Evolutionary conservation across 1,140 invertebrate genomes (phyloP).

Genomic region (Melipona quadrifasciata): DNA sequence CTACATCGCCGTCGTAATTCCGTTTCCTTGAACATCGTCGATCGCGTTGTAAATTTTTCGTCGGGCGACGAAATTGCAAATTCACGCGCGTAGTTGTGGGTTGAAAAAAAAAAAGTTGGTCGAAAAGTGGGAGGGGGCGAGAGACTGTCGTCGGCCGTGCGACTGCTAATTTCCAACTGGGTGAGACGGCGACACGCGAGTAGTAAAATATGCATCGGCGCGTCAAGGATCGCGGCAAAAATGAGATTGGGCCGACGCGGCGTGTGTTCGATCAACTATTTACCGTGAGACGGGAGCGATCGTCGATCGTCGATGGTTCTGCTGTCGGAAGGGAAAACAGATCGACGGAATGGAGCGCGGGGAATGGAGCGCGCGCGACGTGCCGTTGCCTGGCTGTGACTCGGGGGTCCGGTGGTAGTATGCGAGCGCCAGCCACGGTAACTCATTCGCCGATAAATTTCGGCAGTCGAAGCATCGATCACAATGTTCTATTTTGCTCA

Average conservation of each 20-base stretch:
- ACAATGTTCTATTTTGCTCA: slow-evolving; percentile 81
- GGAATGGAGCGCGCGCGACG: slow-evolving; percentile 32
- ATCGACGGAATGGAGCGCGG: slow-evolving; percentile 53
- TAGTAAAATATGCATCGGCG: not conserved
- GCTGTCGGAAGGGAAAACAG: slow-evolving; percentile 61
- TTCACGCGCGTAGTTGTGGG: no score
- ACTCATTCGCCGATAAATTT: slow-evolving; percentile 81
- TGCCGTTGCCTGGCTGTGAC: slow-evolving; percentile 15
- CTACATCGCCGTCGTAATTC: not conserved
- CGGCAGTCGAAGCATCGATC: slow-evolving; percentile 77
- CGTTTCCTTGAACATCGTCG: not conserved
- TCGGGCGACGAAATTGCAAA: not conserved
- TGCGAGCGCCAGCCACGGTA: slow-evolving; percentile 67
- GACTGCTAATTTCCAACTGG: not conserved
- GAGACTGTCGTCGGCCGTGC: no score
- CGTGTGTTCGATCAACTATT: slow-evolving; percentile 56
- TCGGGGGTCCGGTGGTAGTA: slow-evolving; percentile 19
- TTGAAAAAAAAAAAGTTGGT: no score
- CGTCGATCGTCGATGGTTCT: slow-evolving; percentile 56
- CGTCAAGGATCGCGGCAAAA: slow-evolving; percentile 2
- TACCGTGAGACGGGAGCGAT: slow-evolving; percentile 59
- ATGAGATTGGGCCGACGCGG: slow-evolving; percentile 21
- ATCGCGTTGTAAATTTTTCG: not conserved
- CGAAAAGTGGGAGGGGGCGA: no score
- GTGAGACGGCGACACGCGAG: not conserved